These are phyloP conservation scores for Calonectris borealis DNA, from an alignment of 2,113 vertebrate genomes.

Conservation along the genomic window DNA sequence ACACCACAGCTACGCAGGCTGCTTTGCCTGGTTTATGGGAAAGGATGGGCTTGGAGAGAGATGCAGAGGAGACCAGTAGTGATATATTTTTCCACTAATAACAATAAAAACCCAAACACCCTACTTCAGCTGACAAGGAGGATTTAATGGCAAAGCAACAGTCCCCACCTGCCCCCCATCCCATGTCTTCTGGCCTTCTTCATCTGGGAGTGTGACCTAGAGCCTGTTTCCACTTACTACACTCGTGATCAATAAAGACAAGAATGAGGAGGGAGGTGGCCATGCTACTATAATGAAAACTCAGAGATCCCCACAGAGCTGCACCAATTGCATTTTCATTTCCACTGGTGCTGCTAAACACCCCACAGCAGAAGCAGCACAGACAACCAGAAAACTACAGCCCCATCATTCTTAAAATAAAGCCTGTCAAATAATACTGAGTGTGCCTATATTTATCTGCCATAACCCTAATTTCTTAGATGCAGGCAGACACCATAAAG, in stretches of 20 bases:
- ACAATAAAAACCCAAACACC: background rate
- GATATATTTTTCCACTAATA: background rate
- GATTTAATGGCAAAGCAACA: background rate
- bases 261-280: background rate
- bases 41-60: background rate
- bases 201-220: background rate
- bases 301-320: background rate
- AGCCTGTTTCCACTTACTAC: background rate
- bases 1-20: background rate
- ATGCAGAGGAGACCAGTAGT: background rate
- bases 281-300: fast-evolving
- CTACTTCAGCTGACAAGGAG: background rate
- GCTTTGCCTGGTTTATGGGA: background rate
- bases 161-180: background rate
- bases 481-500: background rate
- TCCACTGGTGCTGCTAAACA: background rate
- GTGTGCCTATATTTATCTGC: background rate
- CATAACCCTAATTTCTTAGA: background rate
- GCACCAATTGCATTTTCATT: background rate
- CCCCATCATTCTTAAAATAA: background rate
- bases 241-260: background rate
- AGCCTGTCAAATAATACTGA: background rate
- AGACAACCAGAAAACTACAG: background rate
- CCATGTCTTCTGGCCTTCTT: background rate
- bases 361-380: background rate